These are phyloP conservation scores for Matsumyia berberina DNA, from an alignment of 2,888 invertebrate genomes.

Conservation along the genomic window DNA sequence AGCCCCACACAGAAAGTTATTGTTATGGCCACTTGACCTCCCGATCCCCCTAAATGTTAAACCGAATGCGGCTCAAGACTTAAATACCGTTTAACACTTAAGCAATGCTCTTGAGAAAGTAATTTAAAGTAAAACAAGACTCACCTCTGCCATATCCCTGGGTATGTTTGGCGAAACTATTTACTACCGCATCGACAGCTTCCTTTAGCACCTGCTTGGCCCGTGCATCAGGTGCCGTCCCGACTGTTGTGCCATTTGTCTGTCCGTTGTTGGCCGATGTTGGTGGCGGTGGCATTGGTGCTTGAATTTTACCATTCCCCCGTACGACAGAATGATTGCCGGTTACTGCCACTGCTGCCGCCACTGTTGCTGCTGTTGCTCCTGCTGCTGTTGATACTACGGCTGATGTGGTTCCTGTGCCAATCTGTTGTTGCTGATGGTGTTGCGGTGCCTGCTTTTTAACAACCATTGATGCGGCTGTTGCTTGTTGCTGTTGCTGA, in stretches of 20 bases:
- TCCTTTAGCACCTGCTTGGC: constrained; percentile 87
- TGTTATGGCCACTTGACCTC: neutral
- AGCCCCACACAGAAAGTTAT: neutral
- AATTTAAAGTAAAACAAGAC: constrained; percentile 76
- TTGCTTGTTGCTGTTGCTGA: constrained; percentile 17
- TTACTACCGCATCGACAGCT: constrained; percentile 90
- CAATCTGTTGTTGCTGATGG: constrained; percentile 35
- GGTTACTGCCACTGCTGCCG: constrained; percentile 73
- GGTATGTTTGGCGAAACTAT: constrained; percentile 90
- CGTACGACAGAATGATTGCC: constrained; percentile 76
- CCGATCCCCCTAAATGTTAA: neutral
- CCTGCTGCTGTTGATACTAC: constrained; percentile 61
- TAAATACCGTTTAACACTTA: constrained; percentile 1
- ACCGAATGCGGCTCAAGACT: constrained; percentile 1
- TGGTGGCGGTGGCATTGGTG: constrained; percentile 78
- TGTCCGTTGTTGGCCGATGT: constrained; percentile 70
- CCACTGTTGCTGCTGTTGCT: constrained; percentile 69
- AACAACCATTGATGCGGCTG: constrained; percentile 63
- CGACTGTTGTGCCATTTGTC: constrained; percentile 72
- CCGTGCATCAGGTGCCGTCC: constrained; percentile 85
- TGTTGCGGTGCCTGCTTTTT: constrained; percentile 49
- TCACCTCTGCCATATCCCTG: constrained; percentile 89
- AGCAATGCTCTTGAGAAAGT: constrained; percentile 26
- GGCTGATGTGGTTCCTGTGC: constrained; percentile 61
- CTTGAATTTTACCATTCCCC: constrained; percentile 78